Evolutionary conservation across 2,113 vertebrate species (phyloP).

Genomic region (Colaptes auratus): DNA sequence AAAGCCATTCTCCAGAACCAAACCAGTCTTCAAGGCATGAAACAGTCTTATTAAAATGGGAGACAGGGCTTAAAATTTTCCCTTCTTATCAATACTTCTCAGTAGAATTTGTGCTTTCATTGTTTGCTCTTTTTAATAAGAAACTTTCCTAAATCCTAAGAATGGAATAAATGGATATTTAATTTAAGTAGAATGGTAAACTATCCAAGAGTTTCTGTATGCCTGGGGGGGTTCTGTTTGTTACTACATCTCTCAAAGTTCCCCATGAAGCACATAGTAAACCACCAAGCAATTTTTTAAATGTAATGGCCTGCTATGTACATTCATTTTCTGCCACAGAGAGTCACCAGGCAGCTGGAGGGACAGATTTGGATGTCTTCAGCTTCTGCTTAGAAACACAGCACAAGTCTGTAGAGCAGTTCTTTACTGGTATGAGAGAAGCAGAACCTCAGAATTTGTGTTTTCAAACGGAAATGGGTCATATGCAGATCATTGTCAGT

Average conservation of each 20-base stretch:
- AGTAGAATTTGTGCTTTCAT: not conserved
- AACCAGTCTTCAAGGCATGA: not conserved
- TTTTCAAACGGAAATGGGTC: not conserved
- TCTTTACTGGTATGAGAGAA: fast-evolving
- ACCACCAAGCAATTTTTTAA: not conserved
- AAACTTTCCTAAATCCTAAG: not conserved
- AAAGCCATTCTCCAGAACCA: not conserved
- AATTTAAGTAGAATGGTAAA: constrained; percentile 19
- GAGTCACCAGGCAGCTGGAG: not conserved
- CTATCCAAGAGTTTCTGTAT: not conserved
- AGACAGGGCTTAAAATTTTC: not conserved
- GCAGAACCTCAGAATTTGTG: not conserved
- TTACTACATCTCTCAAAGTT: not conserved
- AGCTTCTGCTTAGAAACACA: not conserved
- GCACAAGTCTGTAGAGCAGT: not conserved
- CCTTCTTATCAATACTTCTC: not conserved
- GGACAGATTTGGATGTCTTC: not conserved
- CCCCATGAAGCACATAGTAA: not conserved
- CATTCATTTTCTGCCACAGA: not conserved
- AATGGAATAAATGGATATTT: constrained; percentile 33
- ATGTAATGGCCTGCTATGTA: not conserved
- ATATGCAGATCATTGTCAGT: not conserved
- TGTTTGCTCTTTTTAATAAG: constrained; percentile 33
- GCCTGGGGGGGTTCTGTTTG: not conserved
- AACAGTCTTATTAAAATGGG: not conserved